Evolutionary conservation across 53 echinoderm and acorn worm genomes (phyloP).

Genomic region (Hippasteria phrygiana): DNA sequence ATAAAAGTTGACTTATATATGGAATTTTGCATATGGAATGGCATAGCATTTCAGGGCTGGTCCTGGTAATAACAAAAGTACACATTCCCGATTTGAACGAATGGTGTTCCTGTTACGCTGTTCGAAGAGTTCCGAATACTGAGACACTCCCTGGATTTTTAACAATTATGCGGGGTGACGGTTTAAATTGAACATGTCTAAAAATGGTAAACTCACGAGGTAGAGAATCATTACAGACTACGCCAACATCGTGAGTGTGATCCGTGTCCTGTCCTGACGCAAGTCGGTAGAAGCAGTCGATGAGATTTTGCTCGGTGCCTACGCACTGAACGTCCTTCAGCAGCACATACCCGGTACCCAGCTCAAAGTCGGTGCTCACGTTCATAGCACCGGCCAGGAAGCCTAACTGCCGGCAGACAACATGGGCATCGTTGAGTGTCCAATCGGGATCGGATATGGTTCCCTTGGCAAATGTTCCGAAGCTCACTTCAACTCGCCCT

Average conservation of each 20-base stretch:
- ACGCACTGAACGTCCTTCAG: slow-evolving; percentile 23
- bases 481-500: slow-evolving; percentile 30
- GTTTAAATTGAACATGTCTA: too few species aligned
- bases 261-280: neutral
- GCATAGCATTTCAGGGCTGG: too few species aligned
- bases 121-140: too few species aligned
- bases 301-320: slow-evolving; percentile 14
- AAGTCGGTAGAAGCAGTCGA: slow-evolving; percentile 44
- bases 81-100: too few species aligned
- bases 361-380: neutral
- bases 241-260: slow-evolving; percentile 36
- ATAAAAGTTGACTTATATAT: too few species aligned
- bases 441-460: slow-evolving; percentile 43
- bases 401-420: slow-evolving; percentile 54
- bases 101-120: too few species aligned
- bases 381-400: slow-evolving; percentile 1
- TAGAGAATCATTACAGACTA: slow-evolving; percentile 11
- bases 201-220: neutral
- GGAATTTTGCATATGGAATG: too few species aligned
- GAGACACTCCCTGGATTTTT: too few species aligned
- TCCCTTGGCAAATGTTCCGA: neutral
- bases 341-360: slow-evolving; percentile 24
- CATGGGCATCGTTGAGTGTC: slow-evolving; percentile 38
- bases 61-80: too few species aligned
- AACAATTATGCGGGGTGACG: too few species aligned